Evolutionary conservation across 2,113 vertebrate genomes (phyloP).

Genomic region (Pangasianodon gigas): DNA sequence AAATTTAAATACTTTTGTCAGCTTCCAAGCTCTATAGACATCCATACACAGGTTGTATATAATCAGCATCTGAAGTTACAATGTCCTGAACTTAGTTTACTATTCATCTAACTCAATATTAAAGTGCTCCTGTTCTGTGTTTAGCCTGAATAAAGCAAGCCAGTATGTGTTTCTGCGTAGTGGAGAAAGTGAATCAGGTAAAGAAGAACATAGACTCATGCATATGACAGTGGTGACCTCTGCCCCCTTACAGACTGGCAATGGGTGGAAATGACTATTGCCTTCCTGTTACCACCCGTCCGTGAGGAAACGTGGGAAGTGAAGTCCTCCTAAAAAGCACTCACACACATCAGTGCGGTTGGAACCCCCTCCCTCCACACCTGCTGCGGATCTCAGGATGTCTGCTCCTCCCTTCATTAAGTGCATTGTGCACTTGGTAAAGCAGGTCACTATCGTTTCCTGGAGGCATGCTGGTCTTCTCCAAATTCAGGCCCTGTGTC

Average conservation of each 20-base stretch:
- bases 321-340: slow-evolving; percentile 54
- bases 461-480: not conserved
- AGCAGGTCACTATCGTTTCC: slow-evolving; percentile 41
- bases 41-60: not conserved
- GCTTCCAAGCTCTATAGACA: not conserved
- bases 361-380: slow-evolving; percentile 53
- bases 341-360: slow-evolving; percentile 27
- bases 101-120: not conserved
- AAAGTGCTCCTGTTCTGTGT: not conserved
- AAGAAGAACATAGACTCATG: slow-evolving; percentile 50
- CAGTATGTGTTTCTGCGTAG: slow-evolving; percentile 9
- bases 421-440: slow-evolving; percentile 35
- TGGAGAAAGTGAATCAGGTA: slow-evolving; percentile 49
- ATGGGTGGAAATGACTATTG: slow-evolving; percentile 63
- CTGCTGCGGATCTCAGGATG: slow-evolving; percentile 62
- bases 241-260: slow-evolving; percentile 51
- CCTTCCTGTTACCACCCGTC: slow-evolving; percentile 69
- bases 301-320: slow-evolving; percentile 68
- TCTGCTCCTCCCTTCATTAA: slow-evolving; percentile 43
- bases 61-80: not conserved
- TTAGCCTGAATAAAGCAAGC: not conserved
- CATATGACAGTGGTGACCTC: slow-evolving; percentile 62
- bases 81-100: not conserved
- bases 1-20: not conserved
- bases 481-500: not conserved